These are phyloP conservation scores for Caenorhabditis sulstoni DNA, from an alignment of 2,888 invertebrate species.

Conservation along the genomic window DNA sequence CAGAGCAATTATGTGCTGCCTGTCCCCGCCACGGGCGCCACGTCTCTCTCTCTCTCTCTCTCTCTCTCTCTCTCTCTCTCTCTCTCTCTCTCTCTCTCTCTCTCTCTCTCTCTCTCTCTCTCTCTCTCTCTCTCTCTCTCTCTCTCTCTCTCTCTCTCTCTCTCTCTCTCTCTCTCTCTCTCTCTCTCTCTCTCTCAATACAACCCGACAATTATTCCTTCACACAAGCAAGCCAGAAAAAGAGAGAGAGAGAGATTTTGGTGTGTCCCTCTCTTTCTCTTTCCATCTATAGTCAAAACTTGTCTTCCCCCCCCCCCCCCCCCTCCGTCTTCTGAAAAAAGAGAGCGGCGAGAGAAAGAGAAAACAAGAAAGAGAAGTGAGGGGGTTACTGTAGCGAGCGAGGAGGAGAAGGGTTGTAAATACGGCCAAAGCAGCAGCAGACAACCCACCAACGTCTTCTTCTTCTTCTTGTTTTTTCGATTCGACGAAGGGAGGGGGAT, in stretches of 20 bases:
- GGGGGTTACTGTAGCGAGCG: slow-evolving; percentile 36
- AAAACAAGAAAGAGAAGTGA: slow-evolving; percentile 13
- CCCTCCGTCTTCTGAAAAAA: slow-evolving; percentile 33
- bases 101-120: slow-evolving; percentile 7
- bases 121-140: slow-evolving; percentile 1
- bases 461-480: too few relatives aligned
- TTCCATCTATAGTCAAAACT: slow-evolving; percentile 57
- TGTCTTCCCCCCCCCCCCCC: slow-evolving; percentile 25
- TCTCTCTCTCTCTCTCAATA: slow-evolving; percentile 8
- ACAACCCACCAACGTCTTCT: background rate
- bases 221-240: slow-evolving; percentile 21
- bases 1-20: slow-evolving; percentile 54
- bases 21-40: slow-evolving; percentile 38
- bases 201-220: slow-evolving; percentile 57
- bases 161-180: slow-evolving; percentile 4
- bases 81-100: slow-evolving; percentile 8
- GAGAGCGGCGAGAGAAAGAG: slow-evolving; percentile 15
- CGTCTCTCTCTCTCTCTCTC: slow-evolving; percentile 24
- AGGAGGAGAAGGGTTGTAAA: slow-evolving; percentile 42
- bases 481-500: too few relatives aligned
- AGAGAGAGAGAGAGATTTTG: slow-evolving; percentile 12
- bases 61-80: slow-evolving; percentile 6
- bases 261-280: slow-evolving; percentile 5
- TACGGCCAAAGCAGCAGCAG: slow-evolving; percentile 31
- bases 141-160: slow-evolving; percentile 8